Evolutionary conservation across 1,140 invertebrate genomes (phyloP).

Genomic region (Meteorus sp.): DNA sequence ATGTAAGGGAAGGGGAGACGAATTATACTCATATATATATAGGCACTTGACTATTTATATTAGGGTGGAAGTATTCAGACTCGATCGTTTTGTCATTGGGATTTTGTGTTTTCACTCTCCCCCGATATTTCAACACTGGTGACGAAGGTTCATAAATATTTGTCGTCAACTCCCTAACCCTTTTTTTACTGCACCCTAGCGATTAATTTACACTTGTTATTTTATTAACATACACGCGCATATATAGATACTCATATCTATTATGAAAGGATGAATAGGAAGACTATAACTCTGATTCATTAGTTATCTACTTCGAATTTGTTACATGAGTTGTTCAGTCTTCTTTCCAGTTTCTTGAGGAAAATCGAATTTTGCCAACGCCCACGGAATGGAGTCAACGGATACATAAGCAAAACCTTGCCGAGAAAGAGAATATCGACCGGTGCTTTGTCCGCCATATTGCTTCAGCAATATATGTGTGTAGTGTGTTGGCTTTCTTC

Average conservation of each 20-base stretch:
- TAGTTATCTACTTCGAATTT: too few species aligned
- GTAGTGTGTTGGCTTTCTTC: too few species aligned
- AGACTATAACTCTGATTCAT: too few species aligned
- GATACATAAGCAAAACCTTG: too few species aligned
- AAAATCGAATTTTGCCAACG: background rate
- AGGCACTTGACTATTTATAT: background rate
- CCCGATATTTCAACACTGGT: background rate
- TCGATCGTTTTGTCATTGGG: slow-evolving; percentile 20
- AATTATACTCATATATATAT: background rate
- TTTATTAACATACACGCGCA: too few species aligned
- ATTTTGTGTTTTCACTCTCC: slow-evolving; percentile 11
- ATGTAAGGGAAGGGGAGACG: background rate
- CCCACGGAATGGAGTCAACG: background rate
- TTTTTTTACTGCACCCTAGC: background rate
- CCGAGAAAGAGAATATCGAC: background rate
- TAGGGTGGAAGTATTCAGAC: background rate
- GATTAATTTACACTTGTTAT: slow-evolving; percentile 21
- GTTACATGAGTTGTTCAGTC: too few species aligned
- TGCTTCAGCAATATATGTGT: too few species aligned
- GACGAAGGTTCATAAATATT: slow-evolving; percentile 17
- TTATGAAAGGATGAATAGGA: too few species aligned
- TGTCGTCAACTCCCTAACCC: slow-evolving; percentile 1
- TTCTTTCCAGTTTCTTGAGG: too few species aligned
- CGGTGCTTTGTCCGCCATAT: background rate
- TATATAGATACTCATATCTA: too few species aligned